Evolutionary conservation across 2,797 vertebrate genomes (phyloP).

Genomic region (Melopsittacus undulatus): DNA sequence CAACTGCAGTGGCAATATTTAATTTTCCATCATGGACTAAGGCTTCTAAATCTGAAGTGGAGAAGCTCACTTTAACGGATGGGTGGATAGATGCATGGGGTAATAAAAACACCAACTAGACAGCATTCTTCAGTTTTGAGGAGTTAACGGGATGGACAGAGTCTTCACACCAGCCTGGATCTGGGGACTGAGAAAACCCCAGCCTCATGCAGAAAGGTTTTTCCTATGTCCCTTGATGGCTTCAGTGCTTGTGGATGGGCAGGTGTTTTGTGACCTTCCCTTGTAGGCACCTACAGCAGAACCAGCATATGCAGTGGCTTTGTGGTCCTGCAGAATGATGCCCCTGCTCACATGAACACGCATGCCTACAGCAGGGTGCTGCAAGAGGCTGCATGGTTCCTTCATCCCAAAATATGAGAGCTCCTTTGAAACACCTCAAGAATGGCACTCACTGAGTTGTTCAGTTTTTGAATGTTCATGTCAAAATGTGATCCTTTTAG

Average conservation of each 20-base stretch:
- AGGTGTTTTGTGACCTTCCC: not conserved
- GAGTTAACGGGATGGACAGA: not conserved
- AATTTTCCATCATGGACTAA: not conserved
- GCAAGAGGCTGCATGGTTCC: not conserved
- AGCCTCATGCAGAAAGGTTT: not conserved
- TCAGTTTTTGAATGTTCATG: not conserved
- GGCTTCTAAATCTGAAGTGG: not conserved
- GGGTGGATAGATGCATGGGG: not conserved
- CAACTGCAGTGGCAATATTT: not conserved
- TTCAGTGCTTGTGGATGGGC: not conserved
- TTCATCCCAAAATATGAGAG: not conserved
- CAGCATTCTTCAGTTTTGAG: not conserved
- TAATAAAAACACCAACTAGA: not conserved
- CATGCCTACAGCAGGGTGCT: not conserved
- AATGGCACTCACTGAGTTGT: accelerated
- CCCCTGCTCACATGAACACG: accelerated
- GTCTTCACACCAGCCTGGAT: not conserved
- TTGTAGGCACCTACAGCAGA: not conserved
- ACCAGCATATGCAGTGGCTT: not conserved
- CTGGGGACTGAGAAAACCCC: not conserved
- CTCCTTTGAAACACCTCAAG: not conserved
- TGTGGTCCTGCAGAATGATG: not conserved
- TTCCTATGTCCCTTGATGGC: not conserved
- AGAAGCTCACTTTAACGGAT: not conserved
- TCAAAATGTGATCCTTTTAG: not conserved